These are phyloP conservation scores for Pyrgilauda ruficollis DNA, from an alignment of 2,113 vertebrate species.

Conservation along the genomic window DNA sequence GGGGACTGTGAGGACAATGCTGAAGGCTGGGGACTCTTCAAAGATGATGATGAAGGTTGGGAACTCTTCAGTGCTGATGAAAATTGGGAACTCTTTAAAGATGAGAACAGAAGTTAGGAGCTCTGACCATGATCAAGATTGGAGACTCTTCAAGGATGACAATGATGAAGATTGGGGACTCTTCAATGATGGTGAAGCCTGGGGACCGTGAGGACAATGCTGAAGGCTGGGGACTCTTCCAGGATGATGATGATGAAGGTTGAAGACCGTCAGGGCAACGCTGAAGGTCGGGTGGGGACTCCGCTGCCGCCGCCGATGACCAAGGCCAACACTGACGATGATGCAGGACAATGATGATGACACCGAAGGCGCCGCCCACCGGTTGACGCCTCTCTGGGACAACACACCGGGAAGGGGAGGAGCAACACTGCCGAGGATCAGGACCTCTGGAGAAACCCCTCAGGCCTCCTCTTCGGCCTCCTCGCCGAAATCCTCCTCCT, in stretches of 20 bases:
- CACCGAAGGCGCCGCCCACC: not conserved
- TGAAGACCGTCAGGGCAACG: not conserved
- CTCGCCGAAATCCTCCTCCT: constrained; percentile 70
- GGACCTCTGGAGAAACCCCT: not conserved
- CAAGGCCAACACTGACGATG: not conserved
- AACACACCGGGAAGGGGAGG: not conserved
- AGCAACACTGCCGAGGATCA: not conserved
- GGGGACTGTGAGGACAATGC: not conserved
- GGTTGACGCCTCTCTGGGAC: not conserved
- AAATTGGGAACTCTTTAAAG: not conserved
- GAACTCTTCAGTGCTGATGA: not conserved
- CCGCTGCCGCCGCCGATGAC: not conserved
- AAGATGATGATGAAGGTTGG: not conserved
- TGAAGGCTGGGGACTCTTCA: too few relatives aligned
- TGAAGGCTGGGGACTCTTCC: not conserved
- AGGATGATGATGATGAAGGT: not conserved
- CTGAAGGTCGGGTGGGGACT: not conserved
- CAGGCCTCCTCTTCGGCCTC: not conserved
- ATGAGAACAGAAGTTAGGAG: too few relatives aligned
- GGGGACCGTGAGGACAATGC: fast-evolving
- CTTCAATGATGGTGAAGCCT: too few relatives aligned
- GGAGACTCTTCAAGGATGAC: not conserved
- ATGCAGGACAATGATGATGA: not conserved
- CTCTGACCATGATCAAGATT: not conserved
- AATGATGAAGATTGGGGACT: not conserved